phyloP scores from a whole-genome alignment of 2,113 vertebrate genomes.

The Bubalus kerabau region DNA sequence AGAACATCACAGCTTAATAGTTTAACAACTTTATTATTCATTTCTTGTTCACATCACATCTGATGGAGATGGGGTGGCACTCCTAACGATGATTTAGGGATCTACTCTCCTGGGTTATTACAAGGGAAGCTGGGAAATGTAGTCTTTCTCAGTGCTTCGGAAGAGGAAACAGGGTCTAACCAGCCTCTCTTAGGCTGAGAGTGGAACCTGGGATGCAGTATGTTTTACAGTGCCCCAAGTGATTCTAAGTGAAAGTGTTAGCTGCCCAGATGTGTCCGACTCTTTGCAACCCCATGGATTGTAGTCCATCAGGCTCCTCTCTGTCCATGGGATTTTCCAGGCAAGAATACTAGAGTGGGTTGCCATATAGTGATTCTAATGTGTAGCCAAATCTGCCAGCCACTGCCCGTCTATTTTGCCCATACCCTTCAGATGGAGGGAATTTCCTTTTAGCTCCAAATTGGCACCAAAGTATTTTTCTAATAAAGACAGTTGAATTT shows the following conservation, averaged over 20 bases:
- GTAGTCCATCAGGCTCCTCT: neutral
- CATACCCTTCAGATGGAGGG: neutral
- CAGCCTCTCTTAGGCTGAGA: neutral
- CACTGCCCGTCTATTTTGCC: neutral
- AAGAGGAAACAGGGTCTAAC: neutral
- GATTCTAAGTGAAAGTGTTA: neutral
- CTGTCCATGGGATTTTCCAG: neutral
- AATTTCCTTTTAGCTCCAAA: neutral
- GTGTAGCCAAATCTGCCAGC: neutral
- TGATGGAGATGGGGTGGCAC: neutral
- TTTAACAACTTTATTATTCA: neutral
- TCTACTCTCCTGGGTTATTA: neutral
- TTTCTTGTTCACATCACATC: neutral
- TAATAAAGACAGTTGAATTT: neutral
- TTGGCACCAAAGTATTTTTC: neutral
- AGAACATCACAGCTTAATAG: neutral
- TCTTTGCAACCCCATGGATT: neutral
- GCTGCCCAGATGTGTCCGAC: neutral
- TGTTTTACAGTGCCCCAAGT: neutral
- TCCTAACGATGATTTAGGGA: neutral
- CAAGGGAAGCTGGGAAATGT: neutral
- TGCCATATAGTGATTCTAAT: neutral
- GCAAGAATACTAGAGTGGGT: neutral
- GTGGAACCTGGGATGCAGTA: neutral
- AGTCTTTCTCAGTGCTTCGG: neutral